Evolutionary conservation across 2,113 vertebrate species (phyloP).

Genomic region (Vanacampus margaritifer): DNA sequence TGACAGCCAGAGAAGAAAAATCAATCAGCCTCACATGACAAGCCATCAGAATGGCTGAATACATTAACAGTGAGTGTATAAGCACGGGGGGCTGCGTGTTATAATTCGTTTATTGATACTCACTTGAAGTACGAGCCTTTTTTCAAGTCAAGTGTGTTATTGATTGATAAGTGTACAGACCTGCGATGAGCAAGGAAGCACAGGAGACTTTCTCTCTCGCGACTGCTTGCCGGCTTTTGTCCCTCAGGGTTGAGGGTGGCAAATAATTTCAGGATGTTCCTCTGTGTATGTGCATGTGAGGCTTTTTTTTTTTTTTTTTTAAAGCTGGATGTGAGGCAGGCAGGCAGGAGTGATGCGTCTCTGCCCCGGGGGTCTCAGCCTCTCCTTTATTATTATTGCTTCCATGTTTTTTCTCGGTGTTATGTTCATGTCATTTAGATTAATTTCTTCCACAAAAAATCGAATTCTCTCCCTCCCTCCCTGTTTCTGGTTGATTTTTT

Average conservation of each 20-base stretch:
- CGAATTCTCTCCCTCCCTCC: background rate
- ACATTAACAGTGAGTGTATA: no score
- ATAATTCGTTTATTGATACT: slow-evolving; percentile 49
- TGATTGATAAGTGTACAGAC: slow-evolving; percentile 47
- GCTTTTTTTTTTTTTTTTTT: background rate
- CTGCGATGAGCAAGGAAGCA: slow-evolving; percentile 3
- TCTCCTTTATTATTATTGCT: slow-evolving; percentile 38
- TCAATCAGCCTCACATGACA: slow-evolving; percentile 16
- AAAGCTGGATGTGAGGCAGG: slow-evolving; percentile 28
- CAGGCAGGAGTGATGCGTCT: slow-evolving; percentile 54
- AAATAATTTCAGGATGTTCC: slow-evolving; percentile 1
- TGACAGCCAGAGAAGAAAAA: slow-evolving; percentile 12
- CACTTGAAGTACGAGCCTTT: slow-evolving; percentile 35
- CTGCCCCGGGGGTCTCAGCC: slow-evolving; percentile 21
- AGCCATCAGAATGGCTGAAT: background rate
- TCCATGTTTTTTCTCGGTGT: background rate
- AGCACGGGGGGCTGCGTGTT: background rate
- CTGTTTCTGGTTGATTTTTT: slow-evolving; percentile 14
- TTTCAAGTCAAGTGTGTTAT: slow-evolving; percentile 39
- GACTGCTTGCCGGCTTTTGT: background rate
- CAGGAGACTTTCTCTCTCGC: slow-evolving; percentile 4
- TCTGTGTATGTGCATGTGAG: slow-evolving; percentile 1
- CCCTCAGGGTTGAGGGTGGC: background rate
- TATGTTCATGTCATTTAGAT: slow-evolving; percentile 19
- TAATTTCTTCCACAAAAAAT: background rate